phyloP scores from a whole-genome alignment of 1,140 invertebrate genomes.

The Drosophila nasuta region DNA sequence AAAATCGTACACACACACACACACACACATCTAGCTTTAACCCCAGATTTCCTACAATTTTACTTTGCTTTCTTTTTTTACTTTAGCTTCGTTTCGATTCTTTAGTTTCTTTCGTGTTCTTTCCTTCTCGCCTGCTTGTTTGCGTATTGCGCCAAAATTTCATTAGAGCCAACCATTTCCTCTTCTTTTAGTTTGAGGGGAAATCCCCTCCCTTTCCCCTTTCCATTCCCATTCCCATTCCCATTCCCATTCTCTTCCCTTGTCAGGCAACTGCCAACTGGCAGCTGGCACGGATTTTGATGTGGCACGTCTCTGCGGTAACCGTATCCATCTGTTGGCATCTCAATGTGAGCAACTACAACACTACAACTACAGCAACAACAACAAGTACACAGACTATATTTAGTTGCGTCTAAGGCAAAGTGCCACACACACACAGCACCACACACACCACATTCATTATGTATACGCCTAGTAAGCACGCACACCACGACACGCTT shows the following conservation, averaged over 20 bases:
- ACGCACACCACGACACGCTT: constrained; percentile 29
- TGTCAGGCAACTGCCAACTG: not conserved
- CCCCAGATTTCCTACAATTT: not conserved
- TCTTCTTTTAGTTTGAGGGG: constrained; percentile 21
- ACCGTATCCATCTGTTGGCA: constrained; percentile 26
- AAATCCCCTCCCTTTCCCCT: not conserved
- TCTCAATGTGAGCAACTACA: constrained; percentile 21
- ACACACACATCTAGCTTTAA: not conserved
- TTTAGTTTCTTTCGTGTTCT: constrained; percentile 12
- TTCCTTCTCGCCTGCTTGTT: constrained; percentile 8
- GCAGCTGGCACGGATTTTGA: constrained; percentile 36
- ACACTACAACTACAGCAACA: not conserved
- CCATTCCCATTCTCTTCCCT: no score
- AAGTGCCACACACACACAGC: no score
- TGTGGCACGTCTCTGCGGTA: constrained; percentile 33
- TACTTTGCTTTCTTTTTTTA: constrained; percentile 18
- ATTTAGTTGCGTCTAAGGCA: not conserved
- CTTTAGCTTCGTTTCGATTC: constrained; percentile 7
- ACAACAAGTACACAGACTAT: not conserved
- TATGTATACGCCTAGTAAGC: not conserved
- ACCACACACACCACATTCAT: not conserved
- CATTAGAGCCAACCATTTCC: constrained; percentile 52
- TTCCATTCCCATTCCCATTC: no score
- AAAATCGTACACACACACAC: constrained; percentile 30
- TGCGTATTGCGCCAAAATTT: constrained; percentile 65